phyloP scores from a whole-genome alignment of 2,797 vertebrate genomes.

The Trachurus trachurus region DNA sequence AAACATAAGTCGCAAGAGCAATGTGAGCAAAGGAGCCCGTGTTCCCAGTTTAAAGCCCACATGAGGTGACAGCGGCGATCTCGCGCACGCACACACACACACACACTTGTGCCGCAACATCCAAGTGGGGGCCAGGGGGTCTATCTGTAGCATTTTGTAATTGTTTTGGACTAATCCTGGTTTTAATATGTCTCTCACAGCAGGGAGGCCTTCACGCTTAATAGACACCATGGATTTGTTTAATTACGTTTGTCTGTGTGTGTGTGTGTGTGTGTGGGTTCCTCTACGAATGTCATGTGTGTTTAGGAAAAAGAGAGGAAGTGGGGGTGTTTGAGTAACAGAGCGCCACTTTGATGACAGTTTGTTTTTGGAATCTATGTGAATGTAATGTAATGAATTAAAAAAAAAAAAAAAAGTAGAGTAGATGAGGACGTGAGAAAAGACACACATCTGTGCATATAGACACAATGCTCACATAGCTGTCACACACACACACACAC shows the following conservation, averaged over 20 bases:
- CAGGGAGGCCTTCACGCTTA: constrained; percentile 66
- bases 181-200: constrained; percentile 79
- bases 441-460: constrained; percentile 46
- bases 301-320: constrained; percentile 31
- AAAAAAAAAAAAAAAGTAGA: constrained; percentile 21
- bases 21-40: constrained; percentile 64
- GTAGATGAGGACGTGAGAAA: constrained; percentile 6
- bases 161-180: constrained; percentile 76
- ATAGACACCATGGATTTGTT: constrained; percentile 75
- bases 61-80: constrained; percentile 46
- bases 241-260: constrained; percentile 63
- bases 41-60: constrained; percentile 57
- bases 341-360: constrained; percentile 47
- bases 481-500: constrained; percentile 31
- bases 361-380: constrained; percentile 46
- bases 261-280: constrained; percentile 41
- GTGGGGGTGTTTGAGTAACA: constrained; percentile 29
- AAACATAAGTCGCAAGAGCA: constrained; percentile 72
- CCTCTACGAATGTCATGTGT: constrained; percentile 26
- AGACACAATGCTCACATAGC: constrained; percentile 34
- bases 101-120: constrained; percentile 16
- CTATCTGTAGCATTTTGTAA: constrained; percentile 68
- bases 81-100: constrained; percentile 4
- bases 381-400: constrained; percentile 33
- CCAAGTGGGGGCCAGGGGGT: constrained; percentile 17